Conservation (phyloP, 2,888 invertebrate species). For the Acanthoscelides obtectus region DNA sequence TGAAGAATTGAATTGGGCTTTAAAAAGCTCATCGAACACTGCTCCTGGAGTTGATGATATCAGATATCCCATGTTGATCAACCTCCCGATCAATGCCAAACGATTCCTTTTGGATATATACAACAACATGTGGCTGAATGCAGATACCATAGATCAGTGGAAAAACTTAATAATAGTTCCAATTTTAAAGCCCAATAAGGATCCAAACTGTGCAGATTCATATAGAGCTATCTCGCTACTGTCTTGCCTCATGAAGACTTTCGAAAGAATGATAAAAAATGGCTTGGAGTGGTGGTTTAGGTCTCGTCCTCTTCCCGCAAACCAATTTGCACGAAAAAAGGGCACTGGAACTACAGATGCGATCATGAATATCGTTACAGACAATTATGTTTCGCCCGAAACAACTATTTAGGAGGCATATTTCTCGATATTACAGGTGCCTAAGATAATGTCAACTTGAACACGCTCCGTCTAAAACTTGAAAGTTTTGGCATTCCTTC, state of each 20-base stretch:
- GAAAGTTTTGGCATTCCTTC: too few species aligned
- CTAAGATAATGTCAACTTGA: conserved; percentile 1
- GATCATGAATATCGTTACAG: too few species aligned
- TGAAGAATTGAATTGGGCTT: too few species aligned
- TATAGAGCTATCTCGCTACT: conserved; percentile 2
- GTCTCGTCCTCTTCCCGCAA: not conserved
- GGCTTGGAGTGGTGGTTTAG: not conserved
- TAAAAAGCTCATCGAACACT: too few species aligned
- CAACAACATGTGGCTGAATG: not conserved
- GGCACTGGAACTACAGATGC: too few species aligned
- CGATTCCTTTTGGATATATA: not conserved
- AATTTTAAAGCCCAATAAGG: too few species aligned
- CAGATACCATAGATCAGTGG: too few species aligned
- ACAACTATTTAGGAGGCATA: not conserved
- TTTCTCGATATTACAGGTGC: conserved; percentile 1
- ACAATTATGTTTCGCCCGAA: not conserved
- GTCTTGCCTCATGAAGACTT: not conserved
- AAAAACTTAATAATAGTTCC: too few species aligned
- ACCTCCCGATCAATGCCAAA: too few species aligned
- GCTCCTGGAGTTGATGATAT: too few species aligned
- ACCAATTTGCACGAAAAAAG: too few species aligned
- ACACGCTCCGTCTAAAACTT: not conserved
- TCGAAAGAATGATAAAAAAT: conserved; percentile 4
- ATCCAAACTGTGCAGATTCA: not conserved
- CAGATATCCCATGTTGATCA: too few species aligned